Conservation (phyloP, 2,888 invertebrate species). For the Oligia latruncula region DNA sequence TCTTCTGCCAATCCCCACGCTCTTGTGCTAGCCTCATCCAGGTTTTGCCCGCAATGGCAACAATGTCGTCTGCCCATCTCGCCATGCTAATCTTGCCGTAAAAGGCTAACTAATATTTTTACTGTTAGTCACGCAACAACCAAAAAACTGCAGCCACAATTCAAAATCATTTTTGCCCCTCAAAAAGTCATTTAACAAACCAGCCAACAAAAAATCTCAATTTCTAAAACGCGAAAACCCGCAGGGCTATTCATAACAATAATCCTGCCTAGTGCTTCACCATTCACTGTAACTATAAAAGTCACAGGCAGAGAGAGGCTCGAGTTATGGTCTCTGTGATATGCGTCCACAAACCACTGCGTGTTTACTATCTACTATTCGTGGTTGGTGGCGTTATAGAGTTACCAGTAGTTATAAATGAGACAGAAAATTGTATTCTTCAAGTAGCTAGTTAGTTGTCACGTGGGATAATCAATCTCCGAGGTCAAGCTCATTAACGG, state of each 20-base stretch:
- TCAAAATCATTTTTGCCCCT: not conserved
- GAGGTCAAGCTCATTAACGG: not conserved
- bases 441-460: not conserved
- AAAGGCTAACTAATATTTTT: not conserved
- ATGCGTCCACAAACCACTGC: slow-evolving; percentile 36
- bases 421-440: not conserved
- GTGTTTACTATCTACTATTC: slow-evolving; percentile 20
- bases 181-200: slow-evolving; percentile 25
- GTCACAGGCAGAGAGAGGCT: slow-evolving; percentile 54
- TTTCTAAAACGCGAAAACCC: slow-evolving; percentile 40
- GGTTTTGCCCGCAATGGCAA: not conserved
- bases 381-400: not conserved
- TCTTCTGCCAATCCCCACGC: not conserved
- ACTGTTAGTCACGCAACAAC: not conserved
- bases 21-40: not conserved
- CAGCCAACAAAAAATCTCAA: slow-evolving; percentile 19
- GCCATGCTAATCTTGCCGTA: not conserved
- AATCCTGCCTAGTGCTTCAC: slow-evolving; percentile 57
- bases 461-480: not conserved
- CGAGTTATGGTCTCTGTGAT: slow-evolving; percentile 59
- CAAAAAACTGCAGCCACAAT: slow-evolving; percentile 4
- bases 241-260: slow-evolving; percentile 55
- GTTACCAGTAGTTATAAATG: not conserved
- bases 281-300: slow-evolving; percentile 63
- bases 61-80: not conserved